A percentile compares a stretch with the other conserved stretches of the same genome.
Conservation (phyloP, 2,797 vertebrate species). For the Megaceryle alcyon region DNA sequence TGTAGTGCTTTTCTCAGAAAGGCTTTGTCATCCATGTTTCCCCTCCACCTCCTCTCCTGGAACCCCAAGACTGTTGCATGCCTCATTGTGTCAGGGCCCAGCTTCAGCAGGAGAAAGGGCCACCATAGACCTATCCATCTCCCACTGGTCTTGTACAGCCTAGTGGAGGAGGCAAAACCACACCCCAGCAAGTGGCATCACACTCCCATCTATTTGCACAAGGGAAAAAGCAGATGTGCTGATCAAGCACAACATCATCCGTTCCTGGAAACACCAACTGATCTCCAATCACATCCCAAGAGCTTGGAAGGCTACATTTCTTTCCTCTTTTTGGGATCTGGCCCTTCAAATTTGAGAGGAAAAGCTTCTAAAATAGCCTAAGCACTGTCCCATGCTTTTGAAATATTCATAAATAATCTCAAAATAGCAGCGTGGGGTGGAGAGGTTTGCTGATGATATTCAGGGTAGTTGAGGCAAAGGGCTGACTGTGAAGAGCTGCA, state of each 20-base stretch:
- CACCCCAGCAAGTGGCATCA: neutral
- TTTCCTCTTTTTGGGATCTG: neutral
- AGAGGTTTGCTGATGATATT: neutral
- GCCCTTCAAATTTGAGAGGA: neutral
- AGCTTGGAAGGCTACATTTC: neutral
- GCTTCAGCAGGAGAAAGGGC: neutral
- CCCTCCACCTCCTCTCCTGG: neutral
- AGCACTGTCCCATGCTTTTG: neutral
- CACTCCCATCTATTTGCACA: neutral
- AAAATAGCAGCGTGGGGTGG: neutral
- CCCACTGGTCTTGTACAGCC: rapidly evolving
- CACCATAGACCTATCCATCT: neutral
- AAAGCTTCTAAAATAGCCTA: neutral
- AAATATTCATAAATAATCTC: neutral
- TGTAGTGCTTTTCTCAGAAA: neutral
- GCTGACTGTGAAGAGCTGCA: neutral
- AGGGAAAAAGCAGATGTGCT: neutral
- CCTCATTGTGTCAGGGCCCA: neutral
- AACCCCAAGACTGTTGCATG: neutral
- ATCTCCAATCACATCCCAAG: neutral
- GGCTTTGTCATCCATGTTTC: neutral
- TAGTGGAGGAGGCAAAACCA: neutral
- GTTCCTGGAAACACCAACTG: neutral
- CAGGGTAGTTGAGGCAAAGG: neutral
- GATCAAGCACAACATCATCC: neutral